Conservation (phyloP, 2,888 invertebrate species). For the Cryptosula pallasiana region DNA sequence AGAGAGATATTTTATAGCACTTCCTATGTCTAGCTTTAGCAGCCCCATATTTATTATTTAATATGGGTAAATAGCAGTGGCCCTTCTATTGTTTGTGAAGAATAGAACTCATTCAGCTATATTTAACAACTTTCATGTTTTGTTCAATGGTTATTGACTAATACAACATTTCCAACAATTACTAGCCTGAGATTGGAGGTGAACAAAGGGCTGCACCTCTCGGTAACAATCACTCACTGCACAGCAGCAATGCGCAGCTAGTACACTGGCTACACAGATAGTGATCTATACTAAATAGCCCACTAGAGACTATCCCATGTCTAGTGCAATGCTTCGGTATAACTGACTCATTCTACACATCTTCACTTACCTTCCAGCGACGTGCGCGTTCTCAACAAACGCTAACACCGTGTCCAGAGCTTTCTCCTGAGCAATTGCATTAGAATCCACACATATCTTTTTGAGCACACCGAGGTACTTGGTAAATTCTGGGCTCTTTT, state of each 20-base stretch:
- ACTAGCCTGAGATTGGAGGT: neutral
- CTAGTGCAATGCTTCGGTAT: no score
- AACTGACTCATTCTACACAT: no score
- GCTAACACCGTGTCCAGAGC: constrained; percentile 85
- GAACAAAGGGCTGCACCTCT: neutral
- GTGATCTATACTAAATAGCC: no score
- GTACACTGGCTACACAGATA: neutral
- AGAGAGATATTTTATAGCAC: no score
- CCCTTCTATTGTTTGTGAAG: no score
- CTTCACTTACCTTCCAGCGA: constrained; percentile 60
- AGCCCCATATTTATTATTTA: no score
- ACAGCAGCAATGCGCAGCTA: neutral
- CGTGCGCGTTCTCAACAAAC: constrained; percentile 78
- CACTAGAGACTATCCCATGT: no score
- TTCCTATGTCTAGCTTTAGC: no score
- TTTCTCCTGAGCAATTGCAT: constrained; percentile 92
- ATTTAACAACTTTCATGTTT: neutral
- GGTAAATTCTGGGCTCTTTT: constrained; percentile 87
- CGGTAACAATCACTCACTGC: neutral
- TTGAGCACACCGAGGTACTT: constrained; percentile 85
- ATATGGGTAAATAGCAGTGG: no score
- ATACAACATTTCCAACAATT: neutral
- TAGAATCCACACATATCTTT: constrained; percentile 88
- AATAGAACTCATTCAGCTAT: neutral
- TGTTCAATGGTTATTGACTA: neutral